Conservation (phyloP, 2,888 invertebrate genomes). For the Cheilosia impressa region DNA sequence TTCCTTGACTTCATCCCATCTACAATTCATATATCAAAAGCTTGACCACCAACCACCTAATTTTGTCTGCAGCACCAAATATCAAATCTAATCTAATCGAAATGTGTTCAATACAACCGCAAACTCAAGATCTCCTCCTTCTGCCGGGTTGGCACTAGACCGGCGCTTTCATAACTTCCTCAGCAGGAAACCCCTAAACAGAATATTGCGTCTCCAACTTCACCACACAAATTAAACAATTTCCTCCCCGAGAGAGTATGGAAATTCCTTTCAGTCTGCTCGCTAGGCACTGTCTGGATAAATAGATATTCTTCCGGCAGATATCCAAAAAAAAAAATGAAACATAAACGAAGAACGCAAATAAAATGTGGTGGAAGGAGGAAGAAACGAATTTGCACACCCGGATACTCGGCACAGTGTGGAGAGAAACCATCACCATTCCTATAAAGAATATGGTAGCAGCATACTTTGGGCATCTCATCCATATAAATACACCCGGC, state of each 20-base stretch:
- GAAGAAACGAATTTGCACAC: conserved; percentile 47
- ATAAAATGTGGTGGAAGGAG: conserved; percentile 13
- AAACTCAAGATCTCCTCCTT: conserved; percentile 17
- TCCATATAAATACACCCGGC: conserved; percentile 36
- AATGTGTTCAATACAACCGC: conserved; percentile 14
- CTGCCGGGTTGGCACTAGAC: not conserved
- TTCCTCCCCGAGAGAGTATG: conserved; percentile 31
- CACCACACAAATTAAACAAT: conserved; percentile 64
- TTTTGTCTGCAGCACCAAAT: not conserved
- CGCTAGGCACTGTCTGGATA: conserved; percentile 58
- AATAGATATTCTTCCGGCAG: conserved; percentile 74
- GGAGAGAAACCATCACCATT: conserved; percentile 44
- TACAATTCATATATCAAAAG: conserved; percentile 10
- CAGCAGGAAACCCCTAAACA: conserved; percentile 44
- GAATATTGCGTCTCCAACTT: conserved; percentile 21
- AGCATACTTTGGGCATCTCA: conserved; percentile 50
- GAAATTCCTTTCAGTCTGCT: conserved; percentile 68
- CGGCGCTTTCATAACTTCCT: conserved; percentile 51
- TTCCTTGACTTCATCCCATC: not conserved
- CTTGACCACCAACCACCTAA: conserved; percentile 6
- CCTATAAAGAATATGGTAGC: conserved; percentile 9
- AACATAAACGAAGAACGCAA: not conserved
- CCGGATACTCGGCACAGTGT: conserved; percentile 50
- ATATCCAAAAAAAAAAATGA: conserved; percentile 51
- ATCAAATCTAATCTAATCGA: conserved; percentile 39